Percentiles rank a stretch among this genome's conserved stretches.
Evolutionary conservation across 2,888 invertebrate genomes (phyloP).

Genomic region (Sminthurides aquaticus): DNA sequence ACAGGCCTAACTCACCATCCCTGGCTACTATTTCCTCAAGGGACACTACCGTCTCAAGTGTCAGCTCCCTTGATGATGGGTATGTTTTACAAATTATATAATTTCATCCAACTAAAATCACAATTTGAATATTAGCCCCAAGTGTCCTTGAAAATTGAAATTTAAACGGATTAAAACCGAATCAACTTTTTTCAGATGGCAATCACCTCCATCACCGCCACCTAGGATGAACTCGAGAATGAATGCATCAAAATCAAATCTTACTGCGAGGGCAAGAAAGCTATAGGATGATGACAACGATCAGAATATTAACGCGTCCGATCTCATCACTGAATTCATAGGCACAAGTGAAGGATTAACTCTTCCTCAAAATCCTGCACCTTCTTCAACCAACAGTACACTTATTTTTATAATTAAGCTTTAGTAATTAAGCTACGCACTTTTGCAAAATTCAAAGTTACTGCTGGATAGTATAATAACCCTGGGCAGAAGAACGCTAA

Average conservation of each 20-base stretch:
- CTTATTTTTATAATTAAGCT: too few species aligned
- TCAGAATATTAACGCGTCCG: too few species aligned
- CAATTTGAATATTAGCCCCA: not conserved
- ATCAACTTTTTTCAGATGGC: constrained; percentile 42
- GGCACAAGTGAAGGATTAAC: too few species aligned
- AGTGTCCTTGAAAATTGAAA: too few species aligned
- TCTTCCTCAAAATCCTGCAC: too few species aligned
- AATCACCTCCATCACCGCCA: constrained; percentile 43
- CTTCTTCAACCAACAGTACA: too few species aligned
- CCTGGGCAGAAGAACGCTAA: too few species aligned
- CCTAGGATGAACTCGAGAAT: constrained; percentile 38
- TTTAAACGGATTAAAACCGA: too few species aligned
- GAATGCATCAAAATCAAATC: constrained; percentile 41
- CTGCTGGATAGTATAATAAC: too few species aligned
- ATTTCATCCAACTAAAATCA: constrained; percentile 3
- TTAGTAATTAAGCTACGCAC: too few species aligned
- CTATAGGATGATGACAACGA: constrained; percentile 35
- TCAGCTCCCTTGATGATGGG: constrained; percentile 43
- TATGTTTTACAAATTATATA: constrained; percentile 12
- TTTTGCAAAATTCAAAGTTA: too few species aligned
- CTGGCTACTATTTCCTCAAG: constrained; percentile 42
- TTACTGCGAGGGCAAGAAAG: constrained; percentile 41
- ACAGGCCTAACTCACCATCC: constrained; percentile 40
- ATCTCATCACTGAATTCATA: too few species aligned
- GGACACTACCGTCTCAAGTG: constrained; percentile 42